Base-by-base conservation (phyloP, 1,140 invertebrate genomes). In the Neuroterus valhalla region DNA sequence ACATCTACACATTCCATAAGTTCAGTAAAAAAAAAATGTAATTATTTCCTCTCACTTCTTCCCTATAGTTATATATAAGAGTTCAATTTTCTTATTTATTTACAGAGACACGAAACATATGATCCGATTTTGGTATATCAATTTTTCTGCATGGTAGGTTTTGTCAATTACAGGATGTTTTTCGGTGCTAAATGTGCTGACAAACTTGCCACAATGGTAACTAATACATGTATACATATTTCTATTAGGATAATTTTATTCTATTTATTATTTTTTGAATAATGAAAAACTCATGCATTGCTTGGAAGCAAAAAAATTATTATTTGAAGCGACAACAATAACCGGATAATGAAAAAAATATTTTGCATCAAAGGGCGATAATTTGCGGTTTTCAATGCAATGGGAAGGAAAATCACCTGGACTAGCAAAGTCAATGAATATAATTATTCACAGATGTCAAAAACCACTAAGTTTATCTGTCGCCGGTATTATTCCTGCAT, bases 391-490 rank as follows among this genome's bases (percentile, higher is more conserved):
- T 4, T 21, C 52, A 5, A 31, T 62, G 14, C 52, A 21, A 31
- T 62, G 21, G 21, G 21, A 14, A 62, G 52, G 52, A 62, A 21
- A 62, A 23, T 62, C 52, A 26, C 14, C 10, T 4, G 15, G 52
- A 62, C 2, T 14, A 62, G 14, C 52, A 62, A 62, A 15, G 6
- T 62, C 52, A 3, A 62, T 62, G 23, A 26, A 26, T 15, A 62
- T 62, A 31, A 15, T 62, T 5, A 62, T 62, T 31, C 52, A 62
- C 12, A 62, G 52, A 14, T 62, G 52, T 62, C 52, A 62, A 31
- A 62, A 62, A 62, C 52, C 52, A 62, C 12, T 62, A 23, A 62
- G 12, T 31, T 26, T 62, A 62, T 62, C 52, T 26, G 52, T 62
- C 14, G 14, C 52, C 26, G 52, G 52, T 23, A 31, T 62, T 15